Percentiles rank a stretch among this genome's conserved stretches.
Conservation (phyloP, 1,140 invertebrate genomes). For the Ostrea denselamellosa region DNA sequence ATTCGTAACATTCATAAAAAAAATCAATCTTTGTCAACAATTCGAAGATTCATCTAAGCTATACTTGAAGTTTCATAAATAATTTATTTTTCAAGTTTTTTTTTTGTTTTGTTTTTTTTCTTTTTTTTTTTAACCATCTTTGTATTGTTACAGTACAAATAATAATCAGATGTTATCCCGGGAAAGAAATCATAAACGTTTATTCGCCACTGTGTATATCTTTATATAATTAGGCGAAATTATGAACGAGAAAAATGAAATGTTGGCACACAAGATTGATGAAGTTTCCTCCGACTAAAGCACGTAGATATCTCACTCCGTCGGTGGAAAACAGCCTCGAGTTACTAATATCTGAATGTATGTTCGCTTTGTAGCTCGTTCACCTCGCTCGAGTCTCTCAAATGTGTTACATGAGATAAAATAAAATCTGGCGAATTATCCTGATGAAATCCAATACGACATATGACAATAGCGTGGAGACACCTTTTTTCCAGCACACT, state of each 20-base stretch:
- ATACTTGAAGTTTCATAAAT: too few species aligned
- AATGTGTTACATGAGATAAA: neutral
- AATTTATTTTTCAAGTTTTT: too few species aligned
- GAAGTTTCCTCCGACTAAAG: neutral
- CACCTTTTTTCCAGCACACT: neutral
- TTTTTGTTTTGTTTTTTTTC: too few species aligned
- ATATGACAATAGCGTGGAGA: neutral
- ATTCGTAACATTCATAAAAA: too few species aligned
- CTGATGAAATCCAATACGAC: neutral
- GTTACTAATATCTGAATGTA: too few species aligned
- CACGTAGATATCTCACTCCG: neutral
- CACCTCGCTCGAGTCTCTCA: neutral
- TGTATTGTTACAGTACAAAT: neutral
- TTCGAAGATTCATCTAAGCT: too few species aligned
- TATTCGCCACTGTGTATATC: neutral
- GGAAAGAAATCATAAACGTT: neutral
- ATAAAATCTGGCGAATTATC: neutral
- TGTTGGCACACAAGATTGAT: conserved; percentile 37
- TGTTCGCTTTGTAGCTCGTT: neutral
- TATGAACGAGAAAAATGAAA: conserved; percentile 30
- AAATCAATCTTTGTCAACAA: too few species aligned
- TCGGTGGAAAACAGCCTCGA: neutral
- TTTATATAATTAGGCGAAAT: conserved; percentile 28
- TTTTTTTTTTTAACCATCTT: neutral
- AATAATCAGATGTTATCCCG: neutral